Conservation (phyloP, 2,797 vertebrate genomes). For the Sebastes matsubarae region DNA sequence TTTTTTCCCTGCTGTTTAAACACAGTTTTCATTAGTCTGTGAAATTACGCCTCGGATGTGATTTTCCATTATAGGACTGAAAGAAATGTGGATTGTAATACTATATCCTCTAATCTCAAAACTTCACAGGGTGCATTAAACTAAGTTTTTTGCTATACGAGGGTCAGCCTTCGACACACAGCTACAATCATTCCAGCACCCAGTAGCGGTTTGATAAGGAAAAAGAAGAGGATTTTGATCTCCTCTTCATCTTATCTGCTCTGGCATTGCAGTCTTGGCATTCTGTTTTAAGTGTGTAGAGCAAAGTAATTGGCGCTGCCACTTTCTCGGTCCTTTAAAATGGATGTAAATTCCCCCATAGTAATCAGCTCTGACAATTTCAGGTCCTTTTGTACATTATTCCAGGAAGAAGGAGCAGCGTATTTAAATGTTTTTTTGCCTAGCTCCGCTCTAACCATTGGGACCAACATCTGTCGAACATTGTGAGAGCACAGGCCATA, state of each 20-base stretch:
- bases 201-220: conserved; percentile 58
- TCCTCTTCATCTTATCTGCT: conserved; percentile 71
- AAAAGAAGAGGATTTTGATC: conserved; percentile 60
- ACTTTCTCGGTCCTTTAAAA: too few relatives aligned
- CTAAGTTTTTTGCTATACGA: conserved; percentile 7
- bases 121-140: conserved; percentile 24
- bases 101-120: conserved; percentile 12
- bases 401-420: too few relatives aligned
- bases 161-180: conserved; percentile 42
- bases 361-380: too few relatives aligned
- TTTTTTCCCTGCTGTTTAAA: not conserved
- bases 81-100: conserved; percentile 2
- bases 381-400: too few relatives aligned
- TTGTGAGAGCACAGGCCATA: too few relatives aligned
- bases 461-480: too few relatives aligned
- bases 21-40: not conserved
- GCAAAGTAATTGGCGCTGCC: conserved; percentile 61
- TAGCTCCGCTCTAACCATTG: too few relatives aligned
- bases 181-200: conserved; percentile 37
- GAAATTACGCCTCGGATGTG: not conserved
- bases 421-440: too few relatives aligned
- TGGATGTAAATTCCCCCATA: too few relatives aligned
- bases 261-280: conserved; percentile 62
- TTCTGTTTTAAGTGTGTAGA: conserved; percentile 74
- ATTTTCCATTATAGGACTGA: not conserved